These are phyloP conservation scores for Polymixis flavicincta DNA, from an alignment of 2,888 invertebrate genomes.

Conservation along the genomic window DNA sequence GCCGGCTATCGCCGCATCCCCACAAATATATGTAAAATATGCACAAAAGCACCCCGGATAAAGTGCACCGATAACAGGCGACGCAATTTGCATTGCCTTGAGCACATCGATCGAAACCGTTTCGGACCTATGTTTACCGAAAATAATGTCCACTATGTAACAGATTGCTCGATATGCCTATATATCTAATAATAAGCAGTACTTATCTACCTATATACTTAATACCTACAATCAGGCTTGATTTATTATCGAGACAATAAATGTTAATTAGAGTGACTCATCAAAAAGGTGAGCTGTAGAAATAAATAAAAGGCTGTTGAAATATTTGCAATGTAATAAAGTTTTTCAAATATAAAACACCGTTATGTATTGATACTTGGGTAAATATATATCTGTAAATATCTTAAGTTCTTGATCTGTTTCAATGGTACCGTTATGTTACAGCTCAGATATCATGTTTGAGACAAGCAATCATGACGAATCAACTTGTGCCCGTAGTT, in stretches of 20 bases:
- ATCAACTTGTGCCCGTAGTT: constrained; percentile 40
- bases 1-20: constrained; percentile 82
- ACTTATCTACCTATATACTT: constrained; percentile 15
- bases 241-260: constrained; percentile 34
- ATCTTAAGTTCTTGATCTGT: constrained; percentile 53
- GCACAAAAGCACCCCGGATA: constrained; percentile 88
- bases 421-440: constrained; percentile 57
- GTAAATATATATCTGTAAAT: constrained; percentile 55
- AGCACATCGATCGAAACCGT: constrained; percentile 79
- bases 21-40: constrained; percentile 89
- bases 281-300: constrained; percentile 20
- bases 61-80: constrained; percentile 87
- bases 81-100: constrained; percentile 88
- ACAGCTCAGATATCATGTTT: constrained; percentile 43
- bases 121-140: constrained; percentile 85
- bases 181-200: constrained; percentile 51
- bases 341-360: constrained; percentile 44
- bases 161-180: constrained; percentile 56
- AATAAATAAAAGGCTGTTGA: constrained; percentile 18
- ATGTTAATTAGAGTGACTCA: constrained; percentile 50
- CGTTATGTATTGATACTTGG: constrained; percentile 52
- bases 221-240: constrained; percentile 20
- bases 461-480: constrained; percentile 54
- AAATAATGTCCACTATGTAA: constrained; percentile 71
- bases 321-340: constrained; percentile 47